Base-by-base conservation (phyloP, 2,113 vertebrate genomes). In the Gambusia affinis region DNA sequence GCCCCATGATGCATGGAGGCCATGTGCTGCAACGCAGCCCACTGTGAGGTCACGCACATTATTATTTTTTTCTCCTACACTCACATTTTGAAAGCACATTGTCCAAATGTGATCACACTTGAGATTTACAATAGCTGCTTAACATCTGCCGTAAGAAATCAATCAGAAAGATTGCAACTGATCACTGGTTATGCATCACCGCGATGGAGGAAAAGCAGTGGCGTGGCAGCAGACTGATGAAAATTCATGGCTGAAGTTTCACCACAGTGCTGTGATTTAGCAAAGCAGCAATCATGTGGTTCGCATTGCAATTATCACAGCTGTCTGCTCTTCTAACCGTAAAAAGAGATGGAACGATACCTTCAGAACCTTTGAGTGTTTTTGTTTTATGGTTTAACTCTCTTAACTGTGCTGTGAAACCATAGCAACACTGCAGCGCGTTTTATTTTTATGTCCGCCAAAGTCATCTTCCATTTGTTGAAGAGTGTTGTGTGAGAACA, bases 31-130 rank as follows among this genome's bases (percentile, higher is more conserved):
- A 81, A 74, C 76, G 27, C 7, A 1, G 39, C 72, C 60, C 71
- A 66, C 67, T 30, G 70, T 86, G 78, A 79, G 90, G 85, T 89
- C 82, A 86, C 64, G 65, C 44, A 31, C 60, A 29, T 60, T 28
- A 31, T 64, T 31, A 27, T 62, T 78, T 51, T 62, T 44, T 64
- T 57, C 62, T 31, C 37, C 28, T 39, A 64, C 28, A 73, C 70
- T 75, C 22, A 67, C 70, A 76, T 76, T n/a, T 47, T 66, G 12
- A 81, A 63, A 11, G 24, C 42, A 37, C 57, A 63, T 30, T 33
- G 73, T 79, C 2, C 61, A 29, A 69, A 81, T 64, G 37, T 61
- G 69, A 71, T 85, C 61, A 64, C 76, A 70, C 35, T 67, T 17
- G 47, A 63, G 63, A 88, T 80, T 79, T 64, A 72, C 72, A 64